Percentiles rank a stretch among this genome's conserved stretches.
These are phyloP conservation scores for Harmothoe impar DNA, from an alignment of 2,888 invertebrate species.

Conservation along the genomic window DNA sequence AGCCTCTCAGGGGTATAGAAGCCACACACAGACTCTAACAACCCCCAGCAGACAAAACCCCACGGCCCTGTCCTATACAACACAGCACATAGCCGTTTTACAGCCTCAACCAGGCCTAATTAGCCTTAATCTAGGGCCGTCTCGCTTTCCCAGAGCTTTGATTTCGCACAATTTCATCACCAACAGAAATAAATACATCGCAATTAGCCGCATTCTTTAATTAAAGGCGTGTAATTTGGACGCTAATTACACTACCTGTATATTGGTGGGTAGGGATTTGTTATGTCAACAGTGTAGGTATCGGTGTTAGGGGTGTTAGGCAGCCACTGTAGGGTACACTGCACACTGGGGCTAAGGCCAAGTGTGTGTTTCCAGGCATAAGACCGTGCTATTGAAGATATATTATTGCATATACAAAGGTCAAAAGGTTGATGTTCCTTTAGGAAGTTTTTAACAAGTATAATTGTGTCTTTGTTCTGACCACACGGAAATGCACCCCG, in stretches of 20 bases:
- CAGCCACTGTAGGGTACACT: background rate
- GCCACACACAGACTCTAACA: background rate
- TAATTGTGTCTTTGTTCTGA: no score
- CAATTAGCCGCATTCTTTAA: slow-evolving; percentile 35
- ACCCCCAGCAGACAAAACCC: background rate
- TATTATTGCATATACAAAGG: no score
- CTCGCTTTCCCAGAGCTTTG: slow-evolving; percentile 18
- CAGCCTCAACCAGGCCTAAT: background rate
- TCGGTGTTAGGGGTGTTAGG: background rate
- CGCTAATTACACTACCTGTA: slow-evolving; percentile 22
- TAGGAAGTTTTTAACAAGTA: no score
- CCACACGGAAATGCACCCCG: no score
- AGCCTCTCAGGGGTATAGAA: background rate
- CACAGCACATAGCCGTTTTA: background rate
- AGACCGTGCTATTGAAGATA: no score
- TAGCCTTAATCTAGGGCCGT: background rate
- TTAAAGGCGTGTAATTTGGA: slow-evolving; percentile 37
- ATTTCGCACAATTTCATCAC: slow-evolving; percentile 13
- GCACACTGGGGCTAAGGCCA: background rate
- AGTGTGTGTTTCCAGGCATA: no score
- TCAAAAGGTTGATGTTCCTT: no score
- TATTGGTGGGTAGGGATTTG: background rate
- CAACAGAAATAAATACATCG: background rate
- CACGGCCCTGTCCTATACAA: background rate
- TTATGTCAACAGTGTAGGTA: background rate